Evolutionary conservation across 2,797 vertebrate species (phyloP).

Genomic region (Pseudomugil gertrudae): DNA sequence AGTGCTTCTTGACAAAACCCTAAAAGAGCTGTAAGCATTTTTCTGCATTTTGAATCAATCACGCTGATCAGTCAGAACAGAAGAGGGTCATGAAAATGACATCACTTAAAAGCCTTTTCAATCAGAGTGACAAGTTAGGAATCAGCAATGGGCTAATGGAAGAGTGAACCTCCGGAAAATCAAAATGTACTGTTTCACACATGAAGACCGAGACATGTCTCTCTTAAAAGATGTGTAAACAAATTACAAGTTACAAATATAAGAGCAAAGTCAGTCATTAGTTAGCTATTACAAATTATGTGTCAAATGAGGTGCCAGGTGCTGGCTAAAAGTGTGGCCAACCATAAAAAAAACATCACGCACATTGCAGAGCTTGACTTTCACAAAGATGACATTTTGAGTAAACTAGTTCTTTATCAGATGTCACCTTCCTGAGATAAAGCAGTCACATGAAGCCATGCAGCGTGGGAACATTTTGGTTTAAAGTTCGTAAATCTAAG

Average conservation of each 20-base stretch:
- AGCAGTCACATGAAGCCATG: too few species aligned
- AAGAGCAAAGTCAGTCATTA: too few species aligned
- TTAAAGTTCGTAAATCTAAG: too few species aligned
- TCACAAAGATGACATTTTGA: too few species aligned
- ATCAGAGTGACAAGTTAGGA: background rate
- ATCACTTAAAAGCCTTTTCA: background rate
- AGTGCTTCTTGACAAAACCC: too few species aligned
- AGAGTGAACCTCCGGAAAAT: background rate
- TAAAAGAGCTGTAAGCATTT: too few species aligned
- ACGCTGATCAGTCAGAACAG: background rate
- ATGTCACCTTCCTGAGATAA: too few species aligned
- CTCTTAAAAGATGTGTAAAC: background rate
- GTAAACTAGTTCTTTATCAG: too few species aligned
- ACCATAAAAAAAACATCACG: too few species aligned
- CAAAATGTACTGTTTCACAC: background rate
- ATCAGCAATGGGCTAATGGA: background rate
- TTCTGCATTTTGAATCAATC: background rate
- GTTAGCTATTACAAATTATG: too few species aligned
- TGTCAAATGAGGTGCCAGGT: background rate
- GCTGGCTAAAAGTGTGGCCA: background rate
- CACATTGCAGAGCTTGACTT: too few species aligned
- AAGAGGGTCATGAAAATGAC: background rate
- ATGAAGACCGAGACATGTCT: background rate
- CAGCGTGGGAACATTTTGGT: too few species aligned
- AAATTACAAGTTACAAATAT: background rate